Evolutionary conservation across 2,113 vertebrate species (phyloP), one percentile per base, ranked within the genome.

Genomic region (Pelodiscus sinensis): DNA sequence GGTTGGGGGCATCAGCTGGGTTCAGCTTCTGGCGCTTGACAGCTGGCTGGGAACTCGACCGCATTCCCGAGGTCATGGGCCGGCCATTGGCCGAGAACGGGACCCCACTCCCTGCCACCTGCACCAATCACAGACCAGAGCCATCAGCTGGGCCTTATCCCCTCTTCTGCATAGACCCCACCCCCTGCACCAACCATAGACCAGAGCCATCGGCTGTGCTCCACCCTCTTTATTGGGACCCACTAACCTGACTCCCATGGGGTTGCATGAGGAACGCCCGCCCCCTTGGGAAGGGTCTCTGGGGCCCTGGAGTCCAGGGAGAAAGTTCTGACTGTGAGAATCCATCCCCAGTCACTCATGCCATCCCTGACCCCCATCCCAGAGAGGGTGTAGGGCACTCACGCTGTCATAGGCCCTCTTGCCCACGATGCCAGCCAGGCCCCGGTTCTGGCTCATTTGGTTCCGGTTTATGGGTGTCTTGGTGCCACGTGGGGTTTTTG

Each of bases 381-480:
- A n/a, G 16, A 19, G 16, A 18, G 31, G 15, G 68, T 19, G 60
- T 12, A 35, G 29, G 58, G 44, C 82, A 98, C 98, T 98, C 75
- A 99, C 98, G 87, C 97, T 98, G 71, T 99, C 99, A 21, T 98
- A 99, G 92, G 98, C 98, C 87, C 99, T 98, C 95, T 99, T 99
- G 94, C 98, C 98, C 96, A 98, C 98, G 56, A 99, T 97, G 94
- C 98, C 98, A 9, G 98, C 98, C 82, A 98, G 96, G 18, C 97
- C 98, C 27, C 99, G 97, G n/a, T 98, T 98, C 94, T 98, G 98
- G 93, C 98, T 99, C 96, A 98, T 97, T 97, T 99, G 99, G 96
- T 99, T 99, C 90, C 99, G 98, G 96, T 99, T 99, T 97, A 99
- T 99, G 11, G 99, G 99, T 1, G 99, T 99, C 6, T 99, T 99